Conservation (phyloP, 1,140 invertebrate species). For the Heliconius nattereri region DNA sequence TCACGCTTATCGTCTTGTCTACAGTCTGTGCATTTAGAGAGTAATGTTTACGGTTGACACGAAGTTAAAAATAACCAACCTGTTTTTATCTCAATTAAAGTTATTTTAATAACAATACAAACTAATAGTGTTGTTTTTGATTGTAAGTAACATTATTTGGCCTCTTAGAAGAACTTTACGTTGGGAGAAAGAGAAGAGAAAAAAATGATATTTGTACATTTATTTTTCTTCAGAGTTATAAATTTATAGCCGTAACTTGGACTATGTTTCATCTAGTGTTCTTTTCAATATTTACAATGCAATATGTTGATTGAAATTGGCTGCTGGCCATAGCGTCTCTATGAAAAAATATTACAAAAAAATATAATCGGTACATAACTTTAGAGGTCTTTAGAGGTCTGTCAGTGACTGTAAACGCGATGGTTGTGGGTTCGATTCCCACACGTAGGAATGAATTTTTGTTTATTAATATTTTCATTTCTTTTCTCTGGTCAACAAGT, state of each 20-base stretch:
- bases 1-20: background rate
- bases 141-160: no score
- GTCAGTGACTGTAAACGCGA: no score
- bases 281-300: background rate
- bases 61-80: slow-evolving; percentile 26
- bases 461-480: no score
- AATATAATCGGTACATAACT: background rate
- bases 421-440: no score
- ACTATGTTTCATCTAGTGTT: background rate
- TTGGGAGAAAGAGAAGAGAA: no score
- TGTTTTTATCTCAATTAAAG: slow-evolving; percentile 8
- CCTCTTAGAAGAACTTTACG: no score
- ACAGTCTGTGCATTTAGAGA: slow-evolving; percentile 1
- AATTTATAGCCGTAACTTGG: background rate
- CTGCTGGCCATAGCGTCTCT: background rate
- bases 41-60: slow-evolving; percentile 1
- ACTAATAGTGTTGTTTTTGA: no score
- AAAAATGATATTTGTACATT: no score
- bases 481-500: no score
- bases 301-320: background rate
- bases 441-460: no score
- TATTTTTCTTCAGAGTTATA: background rate
- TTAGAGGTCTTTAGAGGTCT: no score
- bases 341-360: background rate
- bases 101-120: background rate